Percentiles rank a stretch among this genome's conserved stretches.
Evolutionary conservation across 2,888 invertebrate species (phyloP).

Genomic region (Xylophagus ater): DNA sequence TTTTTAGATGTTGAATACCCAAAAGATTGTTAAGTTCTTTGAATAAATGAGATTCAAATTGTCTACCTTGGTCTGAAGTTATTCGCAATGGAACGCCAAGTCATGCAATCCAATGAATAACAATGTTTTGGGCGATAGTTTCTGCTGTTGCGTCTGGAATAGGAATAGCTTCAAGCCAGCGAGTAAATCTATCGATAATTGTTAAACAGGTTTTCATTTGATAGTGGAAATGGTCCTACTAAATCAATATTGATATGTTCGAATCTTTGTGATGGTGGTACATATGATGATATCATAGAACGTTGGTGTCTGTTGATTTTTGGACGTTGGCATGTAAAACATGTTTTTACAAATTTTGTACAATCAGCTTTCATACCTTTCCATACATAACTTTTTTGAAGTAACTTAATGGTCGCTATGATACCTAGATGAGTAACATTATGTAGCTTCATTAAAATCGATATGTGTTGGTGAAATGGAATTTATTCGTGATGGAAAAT

Average conservation of each 20-base stretch:
- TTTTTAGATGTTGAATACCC: slow-evolving; percentile 1
- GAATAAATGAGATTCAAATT: slow-evolving; percentile 5
- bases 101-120: slow-evolving; percentile 29
- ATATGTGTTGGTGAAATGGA: not conserved
- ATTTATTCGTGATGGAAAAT: slow-evolving; percentile 20
- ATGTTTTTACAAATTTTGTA: not conserved
- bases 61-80: not conserved
- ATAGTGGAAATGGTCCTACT: slow-evolving; percentile 32
- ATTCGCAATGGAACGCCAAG: slow-evolving; percentile 3
- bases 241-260: slow-evolving; percentile 36
- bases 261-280: slow-evolving; percentile 16
- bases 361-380: not conserved
- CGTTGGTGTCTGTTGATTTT: not conserved
- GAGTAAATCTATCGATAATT: slow-evolving; percentile 17
- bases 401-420: not conserved
- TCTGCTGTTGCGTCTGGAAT: slow-evolving; percentile 19
- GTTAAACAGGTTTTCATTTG: slow-evolving; percentile 26
- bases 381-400: slow-evolving; percentile 5
- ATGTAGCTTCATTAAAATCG: slow-evolving; percentile 2
- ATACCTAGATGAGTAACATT: slow-evolving; percentile 4
- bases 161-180: slow-evolving; percentile 21
- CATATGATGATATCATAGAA: not conserved
- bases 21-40: not conserved
- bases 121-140: slow-evolving; percentile 17
- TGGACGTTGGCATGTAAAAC: slow-evolving; percentile 1